Evolutionary conservation across 2,113 vertebrate genomes (phyloP).

Genomic region (Melanostigma gelatinosum): DNA sequence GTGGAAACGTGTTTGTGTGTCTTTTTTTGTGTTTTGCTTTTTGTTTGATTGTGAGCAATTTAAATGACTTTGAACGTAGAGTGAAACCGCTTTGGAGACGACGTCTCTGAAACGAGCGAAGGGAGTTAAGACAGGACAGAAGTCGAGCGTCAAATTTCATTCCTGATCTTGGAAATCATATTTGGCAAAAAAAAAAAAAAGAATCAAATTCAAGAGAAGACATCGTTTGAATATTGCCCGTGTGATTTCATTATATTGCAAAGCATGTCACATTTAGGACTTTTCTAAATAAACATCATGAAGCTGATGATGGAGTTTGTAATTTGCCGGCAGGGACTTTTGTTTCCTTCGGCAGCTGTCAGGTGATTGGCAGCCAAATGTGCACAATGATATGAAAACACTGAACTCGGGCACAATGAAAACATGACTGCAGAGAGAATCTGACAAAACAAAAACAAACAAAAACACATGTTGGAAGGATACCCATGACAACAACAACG

Average conservation of each 20-base stretch:
- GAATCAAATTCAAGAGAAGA: not conserved
- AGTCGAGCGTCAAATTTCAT: not conserved
- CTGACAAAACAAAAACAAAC: not conserved
- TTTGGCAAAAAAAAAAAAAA: not conserved
- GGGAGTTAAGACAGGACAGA: not conserved
- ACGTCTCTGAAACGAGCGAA: not conserved
- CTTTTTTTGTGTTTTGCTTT: not conserved
- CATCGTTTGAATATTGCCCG: not conserved
- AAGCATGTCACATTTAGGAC: not conserved
- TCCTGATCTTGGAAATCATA: not conserved
- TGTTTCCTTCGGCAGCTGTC: not conserved
- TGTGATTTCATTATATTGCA: not conserved
- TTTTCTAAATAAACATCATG: not conserved
- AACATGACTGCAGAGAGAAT: not conserved
- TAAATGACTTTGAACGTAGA: not conserved
- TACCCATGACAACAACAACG: not conserved
- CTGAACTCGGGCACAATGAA: not conserved
- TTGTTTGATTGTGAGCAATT: not conserved
- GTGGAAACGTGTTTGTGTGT: not conserved
- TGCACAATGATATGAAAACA: constrained; percentile 2
- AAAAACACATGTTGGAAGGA: not conserved
- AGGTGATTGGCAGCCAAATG: constrained; percentile 1
- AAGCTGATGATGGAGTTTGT: not conserved
- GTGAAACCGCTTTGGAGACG: not conserved
- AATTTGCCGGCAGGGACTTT: not conserved